These are phyloP conservation scores for Thunnus albacares DNA, from an alignment of 2,797 vertebrate genomes.

Conservation along the genomic window DNA sequence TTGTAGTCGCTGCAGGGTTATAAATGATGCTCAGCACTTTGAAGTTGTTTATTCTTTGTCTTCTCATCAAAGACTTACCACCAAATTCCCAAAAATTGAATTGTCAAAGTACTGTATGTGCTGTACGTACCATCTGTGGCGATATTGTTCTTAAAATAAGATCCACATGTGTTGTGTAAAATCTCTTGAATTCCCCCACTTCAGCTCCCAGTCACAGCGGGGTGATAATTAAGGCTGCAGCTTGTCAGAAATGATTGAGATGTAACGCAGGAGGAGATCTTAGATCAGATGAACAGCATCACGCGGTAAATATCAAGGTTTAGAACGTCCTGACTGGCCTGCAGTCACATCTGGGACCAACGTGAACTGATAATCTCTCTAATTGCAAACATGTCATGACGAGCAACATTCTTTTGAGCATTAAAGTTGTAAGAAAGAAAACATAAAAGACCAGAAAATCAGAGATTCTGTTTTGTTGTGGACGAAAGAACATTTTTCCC, in stretches of 20 bases:
- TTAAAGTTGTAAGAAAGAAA: slow-evolving; percentile 7
- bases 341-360: slow-evolving; percentile 35
- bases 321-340: slow-evolving; percentile 34
- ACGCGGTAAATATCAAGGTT: slow-evolving; percentile 1
- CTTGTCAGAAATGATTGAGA: slow-evolving; percentile 35
- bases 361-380: slow-evolving; percentile 34
- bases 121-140: slow-evolving; percentile 7
- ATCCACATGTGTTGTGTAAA: slow-evolving; percentile 49
- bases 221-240: slow-evolving; percentile 20
- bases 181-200: not conserved
- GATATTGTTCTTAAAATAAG: slow-evolving; percentile 32
- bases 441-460: not conserved
- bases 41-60: slow-evolving; percentile 60
- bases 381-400: slow-evolving; percentile 38
- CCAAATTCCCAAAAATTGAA: slow-evolving; percentile 46
- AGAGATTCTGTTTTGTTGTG: slow-evolving; percentile 28
- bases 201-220: not conserved
- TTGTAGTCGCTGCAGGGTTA: slow-evolving; percentile 33
- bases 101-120: slow-evolving; percentile 27
- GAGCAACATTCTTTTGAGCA: slow-evolving; percentile 27
- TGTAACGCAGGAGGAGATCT: not conserved
- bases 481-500: not conserved
- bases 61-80: slow-evolving; percentile 38
- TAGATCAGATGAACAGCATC: slow-evolving; percentile 1
- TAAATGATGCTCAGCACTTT: slow-evolving; percentile 43